Evolutionary conservation across 1,140 invertebrate genomes (phyloP).

Genomic region (Leptinotarsa texana): DNA sequence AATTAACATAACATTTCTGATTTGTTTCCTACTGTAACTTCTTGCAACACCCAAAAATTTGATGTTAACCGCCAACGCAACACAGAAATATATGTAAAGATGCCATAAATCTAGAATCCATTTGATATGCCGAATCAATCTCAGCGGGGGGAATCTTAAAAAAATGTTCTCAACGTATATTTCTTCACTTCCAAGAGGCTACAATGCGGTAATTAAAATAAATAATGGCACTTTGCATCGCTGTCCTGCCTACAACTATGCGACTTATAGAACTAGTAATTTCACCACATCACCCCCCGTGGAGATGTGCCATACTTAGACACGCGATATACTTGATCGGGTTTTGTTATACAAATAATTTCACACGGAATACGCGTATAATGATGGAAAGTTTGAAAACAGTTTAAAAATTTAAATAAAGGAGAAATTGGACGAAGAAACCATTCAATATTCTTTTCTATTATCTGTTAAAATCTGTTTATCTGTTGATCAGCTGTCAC

Average conservation of each 20-base stretch:
- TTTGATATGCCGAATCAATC: background rate
- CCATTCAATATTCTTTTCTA: too few relatives aligned
- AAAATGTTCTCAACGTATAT: background rate
- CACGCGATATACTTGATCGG: background rate
- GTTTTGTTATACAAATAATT: background rate
- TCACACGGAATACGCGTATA: background rate
- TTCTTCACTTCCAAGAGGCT: background rate
- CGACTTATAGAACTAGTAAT: background rate
- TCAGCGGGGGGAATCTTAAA: background rate
- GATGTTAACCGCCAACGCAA: background rate
- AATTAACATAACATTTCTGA: too few relatives aligned
- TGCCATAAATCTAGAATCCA: background rate
- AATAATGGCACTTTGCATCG: background rate
- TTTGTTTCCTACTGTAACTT: too few relatives aligned
- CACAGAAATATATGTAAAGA: background rate
- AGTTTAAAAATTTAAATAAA: too few relatives aligned
- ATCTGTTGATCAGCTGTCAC: too few relatives aligned
- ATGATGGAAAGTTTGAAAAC: too few relatives aligned
- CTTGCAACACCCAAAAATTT: too few relatives aligned
- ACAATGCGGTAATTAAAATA: conserved; percentile 1
- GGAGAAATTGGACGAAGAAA: too few relatives aligned
- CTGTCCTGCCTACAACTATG: background rate
- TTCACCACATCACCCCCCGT: background rate
- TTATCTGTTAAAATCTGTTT: too few relatives aligned
- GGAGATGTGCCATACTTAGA: background rate